These are phyloP conservation scores for Pocota personata DNA, from an alignment of 2,888 invertebrate genomes.

Conservation along the genomic window DNA sequence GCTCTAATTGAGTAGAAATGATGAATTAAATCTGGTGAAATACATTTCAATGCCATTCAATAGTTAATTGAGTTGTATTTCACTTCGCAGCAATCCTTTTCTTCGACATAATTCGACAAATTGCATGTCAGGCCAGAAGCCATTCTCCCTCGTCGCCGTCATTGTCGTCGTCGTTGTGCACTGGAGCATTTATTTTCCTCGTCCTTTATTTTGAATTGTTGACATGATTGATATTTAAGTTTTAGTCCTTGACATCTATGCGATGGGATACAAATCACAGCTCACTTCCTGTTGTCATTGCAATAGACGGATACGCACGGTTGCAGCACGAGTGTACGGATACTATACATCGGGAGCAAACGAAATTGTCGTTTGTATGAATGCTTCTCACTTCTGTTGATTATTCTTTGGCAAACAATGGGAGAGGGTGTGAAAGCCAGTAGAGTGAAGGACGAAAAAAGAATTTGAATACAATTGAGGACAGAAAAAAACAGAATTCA, in stretches of 20 bases:
- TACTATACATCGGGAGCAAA: conserved; percentile 33
- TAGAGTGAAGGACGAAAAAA: background rate
- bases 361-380: conserved; percentile 40
- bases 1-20: conserved; percentile 51
- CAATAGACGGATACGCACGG: conserved; percentile 18
- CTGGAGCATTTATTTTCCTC: conserved; percentile 25
- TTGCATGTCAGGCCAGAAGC: conserved; percentile 71
- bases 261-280: conserved; percentile 68
- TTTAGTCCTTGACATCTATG: conserved; percentile 71
- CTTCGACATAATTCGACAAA: conserved; percentile 67
- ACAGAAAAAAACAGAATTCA: background rate
- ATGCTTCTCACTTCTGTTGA: conserved; percentile 29
- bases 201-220: conserved; percentile 61
- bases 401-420: conserved; percentile 57
- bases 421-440: background rate
- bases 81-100: conserved; percentile 55
- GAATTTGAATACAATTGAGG: conserved; percentile 40
- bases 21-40: conserved; percentile 55
- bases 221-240: conserved; percentile 73
- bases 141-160: conserved; percentile 14
- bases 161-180: background rate
- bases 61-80: conserved; percentile 67
- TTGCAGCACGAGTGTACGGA: background rate
- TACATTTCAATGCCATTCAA: conserved; percentile 67
- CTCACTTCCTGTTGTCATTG: conserved; percentile 62